Base-by-base conservation (phyloP, 2,113 vertebrate species). In the Mionectes macconnelli region DNA sequence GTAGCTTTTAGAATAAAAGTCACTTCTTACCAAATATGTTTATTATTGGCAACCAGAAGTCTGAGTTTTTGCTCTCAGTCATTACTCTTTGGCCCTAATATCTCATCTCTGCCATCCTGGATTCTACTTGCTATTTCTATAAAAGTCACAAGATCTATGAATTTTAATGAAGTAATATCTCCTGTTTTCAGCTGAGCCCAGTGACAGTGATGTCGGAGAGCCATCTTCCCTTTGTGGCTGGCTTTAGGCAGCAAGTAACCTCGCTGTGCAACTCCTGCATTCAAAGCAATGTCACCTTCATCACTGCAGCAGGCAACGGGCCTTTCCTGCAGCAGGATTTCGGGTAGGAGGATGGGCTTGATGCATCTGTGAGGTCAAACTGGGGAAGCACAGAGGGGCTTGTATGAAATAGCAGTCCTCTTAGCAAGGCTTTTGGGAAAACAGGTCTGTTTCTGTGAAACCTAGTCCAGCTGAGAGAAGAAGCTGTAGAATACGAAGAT, bases 131-230 rank as follows among this genome's bases (percentile, higher is more conserved):
- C 90, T 91, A 50, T 87, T 93, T 96, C 87, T 84, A 23, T 88
- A 76, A 85, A 66, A 93, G 83, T 85, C 6, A 6, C 70, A 94
- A 91, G 89, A 57, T 94, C 89, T 75, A 94, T 95, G 93, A 95
- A 94, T 97, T 95, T 93, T 96, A 91, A 96, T 97, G 93, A 93
- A 80, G 79, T 62, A 77, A 21, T 87, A 80, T 91, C 84, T 85
- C 57, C 81, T 91, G 89, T 87, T 94, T 90, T 94, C 81, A 91
- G 89, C 87, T 83, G 63, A 87, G 81, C 49, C 42, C 49, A 79
- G 1, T 62, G 66, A 49, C 82, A 53, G n/a, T 50, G 55, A 57
- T 76, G 62, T 62, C 1, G 1, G 63, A 90, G 63, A 87, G 16
- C 67, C 87, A 80, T 83, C 59, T 88, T 94, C 70, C 45, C 82